These are phyloP conservation scores for Sitta carolinensis DNA, from an alignment of 2,797 vertebrate genomes.

Conservation along the genomic window DNA sequence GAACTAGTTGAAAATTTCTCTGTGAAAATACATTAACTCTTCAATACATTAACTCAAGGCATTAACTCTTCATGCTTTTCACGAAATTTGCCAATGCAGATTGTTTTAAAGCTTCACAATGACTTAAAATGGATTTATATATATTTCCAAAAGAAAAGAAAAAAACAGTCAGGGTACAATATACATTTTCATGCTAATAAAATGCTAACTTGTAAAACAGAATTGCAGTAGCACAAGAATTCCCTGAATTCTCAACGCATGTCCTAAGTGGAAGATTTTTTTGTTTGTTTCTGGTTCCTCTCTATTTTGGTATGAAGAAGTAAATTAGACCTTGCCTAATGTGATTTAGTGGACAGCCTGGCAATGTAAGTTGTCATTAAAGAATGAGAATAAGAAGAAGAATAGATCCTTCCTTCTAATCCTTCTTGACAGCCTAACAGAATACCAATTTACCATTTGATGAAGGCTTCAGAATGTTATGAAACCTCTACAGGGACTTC, in stretches of 20 bases:
- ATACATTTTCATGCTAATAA: background rate
- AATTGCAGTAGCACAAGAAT: background rate
- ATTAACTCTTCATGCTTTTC: background rate
- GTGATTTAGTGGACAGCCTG: conserved; percentile 52
- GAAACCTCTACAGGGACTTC: conserved; percentile 57
- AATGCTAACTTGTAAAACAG: background rate
- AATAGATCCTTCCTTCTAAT: conserved; percentile 59
- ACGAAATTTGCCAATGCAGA: background rate
- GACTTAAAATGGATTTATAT: background rate
- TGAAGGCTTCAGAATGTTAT: conserved; percentile 51
- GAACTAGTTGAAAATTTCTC: background rate
- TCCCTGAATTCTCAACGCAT: background rate
- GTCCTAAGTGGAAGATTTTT: background rate
- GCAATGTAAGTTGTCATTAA: conserved; percentile 56
- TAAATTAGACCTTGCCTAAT: conserved; percentile 57
- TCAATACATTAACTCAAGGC: background rate
- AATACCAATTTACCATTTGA: conserved; percentile 63
- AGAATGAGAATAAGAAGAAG: conserved; percentile 45
- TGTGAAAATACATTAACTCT: background rate
- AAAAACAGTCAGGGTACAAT: background rate
- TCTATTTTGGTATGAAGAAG: conserved; percentile 36
- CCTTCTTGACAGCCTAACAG: conserved; percentile 56
- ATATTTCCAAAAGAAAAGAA: background rate
- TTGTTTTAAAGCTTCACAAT: background rate
- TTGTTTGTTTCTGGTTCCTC: background rate